phyloP scores from a whole-genome alignment of 2,888 invertebrate species.

The Habroteleia sp. region DNA sequence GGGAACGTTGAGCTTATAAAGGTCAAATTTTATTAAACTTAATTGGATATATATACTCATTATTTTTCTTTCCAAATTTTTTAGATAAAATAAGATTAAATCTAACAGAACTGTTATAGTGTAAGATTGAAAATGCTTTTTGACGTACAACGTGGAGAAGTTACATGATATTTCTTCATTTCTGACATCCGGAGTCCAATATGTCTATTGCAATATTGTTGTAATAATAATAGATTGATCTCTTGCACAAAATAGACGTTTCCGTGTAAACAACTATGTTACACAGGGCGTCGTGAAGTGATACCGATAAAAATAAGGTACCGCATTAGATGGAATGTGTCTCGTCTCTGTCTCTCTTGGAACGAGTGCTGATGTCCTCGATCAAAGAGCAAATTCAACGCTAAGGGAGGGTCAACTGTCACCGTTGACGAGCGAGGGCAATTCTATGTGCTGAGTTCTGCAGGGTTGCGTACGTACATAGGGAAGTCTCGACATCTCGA shows the following conservation, averaged over 20 bases:
- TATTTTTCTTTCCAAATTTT: too few species aligned
- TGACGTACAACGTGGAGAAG: too few species aligned
- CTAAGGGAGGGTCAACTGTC: constrained; percentile 75
- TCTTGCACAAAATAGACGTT: constrained; percentile 24
- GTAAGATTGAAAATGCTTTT: too few species aligned
- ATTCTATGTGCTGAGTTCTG: constrained; percentile 34
- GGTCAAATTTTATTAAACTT: constrained; percentile 1
- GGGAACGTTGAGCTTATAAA: neutral
- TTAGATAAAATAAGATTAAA: too few species aligned
- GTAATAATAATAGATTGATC: constrained; percentile 47
- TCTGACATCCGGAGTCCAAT: too few species aligned
- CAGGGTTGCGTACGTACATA: constrained; percentile 55
- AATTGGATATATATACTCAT: constrained; percentile 5
- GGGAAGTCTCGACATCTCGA: constrained; percentile 78
- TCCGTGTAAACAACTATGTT: constrained; percentile 33
- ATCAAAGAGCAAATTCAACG: constrained; percentile 71
- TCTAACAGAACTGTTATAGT: too few species aligned
- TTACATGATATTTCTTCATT: too few species aligned
- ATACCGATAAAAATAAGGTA: constrained; percentile 68
- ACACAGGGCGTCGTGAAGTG: constrained; percentile 35
- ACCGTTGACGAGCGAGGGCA: constrained; percentile 70
- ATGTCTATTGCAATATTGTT: too few species aligned
- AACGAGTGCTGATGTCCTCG: constrained; percentile 63
- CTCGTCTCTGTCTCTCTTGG: constrained; percentile 37
- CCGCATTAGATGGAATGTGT: constrained; percentile 31